A percentile compares a stretch with the other conserved stretches of the same genome.
These are phyloP conservation scores for Drosophila bunnanda DNA, from an alignment of 2,888 invertebrate genomes.

Conservation along the genomic window DNA sequence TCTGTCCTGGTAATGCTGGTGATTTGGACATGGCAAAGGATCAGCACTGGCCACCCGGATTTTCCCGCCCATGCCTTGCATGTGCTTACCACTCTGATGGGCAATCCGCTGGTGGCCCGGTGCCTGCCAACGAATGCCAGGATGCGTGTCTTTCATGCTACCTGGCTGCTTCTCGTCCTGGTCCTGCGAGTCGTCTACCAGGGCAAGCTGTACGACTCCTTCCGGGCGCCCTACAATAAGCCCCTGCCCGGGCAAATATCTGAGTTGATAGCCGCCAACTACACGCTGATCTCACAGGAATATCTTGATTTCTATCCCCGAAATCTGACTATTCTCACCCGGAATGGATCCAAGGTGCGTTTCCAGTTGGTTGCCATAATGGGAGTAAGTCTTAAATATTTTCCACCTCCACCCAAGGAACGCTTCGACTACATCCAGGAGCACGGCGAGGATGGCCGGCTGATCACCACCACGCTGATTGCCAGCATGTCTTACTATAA, in stretches of 20 bases:
- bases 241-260: slow-evolving; percentile 61
- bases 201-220: slow-evolving; percentile 79
- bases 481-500: slow-evolving; percentile 71
- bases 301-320: slow-evolving; percentile 65
- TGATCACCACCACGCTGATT: slow-evolving; percentile 55
- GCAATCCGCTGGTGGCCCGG: slow-evolving; percentile 63
- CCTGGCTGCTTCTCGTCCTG: slow-evolving; percentile 76
- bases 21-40: slow-evolving; percentile 32
- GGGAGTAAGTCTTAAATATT: too few relatives aligned
- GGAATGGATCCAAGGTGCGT: neutral
- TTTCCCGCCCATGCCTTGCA: slow-evolving; percentile 53
- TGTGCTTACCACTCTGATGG: slow-evolving; percentile 69
- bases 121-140: slow-evolving; percentile 55
- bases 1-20: slow-evolving; percentile 39
- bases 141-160: slow-evolving; percentile 61
- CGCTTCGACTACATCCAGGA: slow-evolving; percentile 52
- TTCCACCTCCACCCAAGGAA: neutral
- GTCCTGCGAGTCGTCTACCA: slow-evolving; percentile 82
- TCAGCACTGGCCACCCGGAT: slow-evolving; percentile 44
- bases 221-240: slow-evolving; percentile 64
- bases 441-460: neutral
- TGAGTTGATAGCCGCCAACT: slow-evolving; percentile 58
- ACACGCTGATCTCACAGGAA: slow-evolving; percentile 41
- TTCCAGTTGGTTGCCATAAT: accelerated
- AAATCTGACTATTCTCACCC: slow-evolving; percentile 50